Conservation (phyloP, 2,113 vertebrate genomes). For the Alaudala cheleensis region DNA sequence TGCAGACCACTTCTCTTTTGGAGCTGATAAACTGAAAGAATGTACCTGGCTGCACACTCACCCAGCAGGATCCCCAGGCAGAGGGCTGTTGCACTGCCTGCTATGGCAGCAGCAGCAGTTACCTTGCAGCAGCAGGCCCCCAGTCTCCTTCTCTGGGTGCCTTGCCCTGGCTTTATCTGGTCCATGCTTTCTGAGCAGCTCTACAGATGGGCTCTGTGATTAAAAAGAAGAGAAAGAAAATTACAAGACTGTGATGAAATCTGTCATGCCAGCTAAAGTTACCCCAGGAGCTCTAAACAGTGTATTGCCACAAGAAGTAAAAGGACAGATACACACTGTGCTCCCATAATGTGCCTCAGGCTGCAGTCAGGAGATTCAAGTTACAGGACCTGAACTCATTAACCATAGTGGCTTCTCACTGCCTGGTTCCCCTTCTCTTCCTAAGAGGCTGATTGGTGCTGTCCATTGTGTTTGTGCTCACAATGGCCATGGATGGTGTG, state of each 20-base stretch:
- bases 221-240: not conserved
- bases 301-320: too few species aligned
- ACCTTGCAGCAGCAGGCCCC: not conserved
- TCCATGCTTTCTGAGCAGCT: conserved; percentile 57
- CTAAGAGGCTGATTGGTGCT: not conserved
- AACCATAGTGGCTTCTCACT: not conserved
- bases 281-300: not conserved
- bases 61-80: conserved; percentile 70
- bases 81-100: not conserved
- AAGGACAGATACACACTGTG: not conserved
- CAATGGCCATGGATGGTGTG: accelerated
- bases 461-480: not conserved
- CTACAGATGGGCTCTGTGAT: not conserved
- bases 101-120: accelerated
- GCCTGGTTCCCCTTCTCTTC: not conserved
- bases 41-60: conserved; percentile 5
- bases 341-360: not conserved
- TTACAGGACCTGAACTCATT: not conserved
- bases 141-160: not conserved
- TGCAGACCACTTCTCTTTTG: not conserved
- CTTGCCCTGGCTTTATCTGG: not conserved
- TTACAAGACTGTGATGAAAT: not conserved
- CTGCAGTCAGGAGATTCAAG: not conserved
- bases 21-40: not conserved
- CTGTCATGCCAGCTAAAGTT: too few species aligned